Base-by-base conservation (phyloP, 2,888 invertebrate genomes). In the Cataglyphis rosenhaueri region DNA sequence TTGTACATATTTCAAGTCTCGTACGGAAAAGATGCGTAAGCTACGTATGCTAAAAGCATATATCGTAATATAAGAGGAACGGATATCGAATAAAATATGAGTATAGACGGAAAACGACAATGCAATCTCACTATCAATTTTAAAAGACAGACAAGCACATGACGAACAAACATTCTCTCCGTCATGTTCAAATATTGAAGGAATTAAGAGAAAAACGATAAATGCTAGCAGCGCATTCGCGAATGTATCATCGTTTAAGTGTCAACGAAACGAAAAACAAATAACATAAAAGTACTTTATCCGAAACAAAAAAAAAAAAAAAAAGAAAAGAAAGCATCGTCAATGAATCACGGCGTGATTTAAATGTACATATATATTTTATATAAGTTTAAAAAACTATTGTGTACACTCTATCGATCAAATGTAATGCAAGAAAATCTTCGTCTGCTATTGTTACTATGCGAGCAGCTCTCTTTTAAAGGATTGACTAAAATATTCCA, bases 401-500 rank as follows among this genome's bases (percentile, higher is more conserved):
- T n/a, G 9, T 66, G 21, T 29, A 38, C 57, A 76, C 48, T 70
- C 74, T 68, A 35, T 76, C 75, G 57, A 82, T 44, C 74, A 82
- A 57, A 15, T 44, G 3, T 44, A 76, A 59, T 85, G 79, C 78
- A 64, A 65, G 61, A 66, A 68, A 78, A 85, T 82, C 70, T 18
- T 32, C 44, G 18, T 57, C 57, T 52, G 21, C 25, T 41, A 57
- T 25, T 68, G n/a, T 62, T 59, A 55, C 73, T 82, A 74, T 52
- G 21, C 41, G 48, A 76, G 65, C 8, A 52, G 44, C 70, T 85
- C 62, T 61, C 64, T 44, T 25, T 6, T 75, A 38, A 65, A 75
- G 71, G 78, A 85, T 83, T 38, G 48, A 71, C 65, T 65, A 70
- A 81, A 66, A 65, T 86, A 74, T 57, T 59, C 55, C 62, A 81